phyloP scores from a whole-genome alignment of 64 coral and sea anemone genomes.

The Orbicella faveolata region DNA sequence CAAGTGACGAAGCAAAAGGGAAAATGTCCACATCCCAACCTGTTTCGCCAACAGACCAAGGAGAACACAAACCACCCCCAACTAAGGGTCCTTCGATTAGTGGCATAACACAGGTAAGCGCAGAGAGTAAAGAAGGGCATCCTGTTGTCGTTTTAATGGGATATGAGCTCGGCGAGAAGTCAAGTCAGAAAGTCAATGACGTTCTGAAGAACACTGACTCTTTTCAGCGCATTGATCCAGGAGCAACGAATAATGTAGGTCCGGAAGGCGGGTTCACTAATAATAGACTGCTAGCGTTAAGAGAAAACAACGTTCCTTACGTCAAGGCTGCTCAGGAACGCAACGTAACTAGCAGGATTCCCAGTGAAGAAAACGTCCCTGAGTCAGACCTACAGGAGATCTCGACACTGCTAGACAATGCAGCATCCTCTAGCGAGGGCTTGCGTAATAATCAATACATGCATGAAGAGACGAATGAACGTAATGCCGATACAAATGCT shows the following conservation, averaged over 20 bases:
- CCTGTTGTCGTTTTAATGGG: constrained; percentile 6
- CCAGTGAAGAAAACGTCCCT: not conserved
- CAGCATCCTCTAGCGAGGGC: not conserved
- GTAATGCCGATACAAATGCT: not conserved
- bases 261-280: not conserved
- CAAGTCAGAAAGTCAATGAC: constrained; percentile 15
- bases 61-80: not conserved
- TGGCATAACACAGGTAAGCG: constrained; percentile 29
- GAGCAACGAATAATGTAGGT: not conserved
- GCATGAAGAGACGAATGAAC: not conserved
- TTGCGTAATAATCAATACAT: not conserved
- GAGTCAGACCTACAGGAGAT: constrained; percentile 19
- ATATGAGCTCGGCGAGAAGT: constrained; percentile 15
- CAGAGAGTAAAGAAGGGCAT: not conserved
- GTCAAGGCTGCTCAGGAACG: not conserved
- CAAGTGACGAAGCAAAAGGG: not conserved
- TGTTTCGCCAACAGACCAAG: not conserved
- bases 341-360: not conserved
- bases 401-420: not conserved
- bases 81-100: not conserved
- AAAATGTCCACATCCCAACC: not conserved
- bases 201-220: not conserved
- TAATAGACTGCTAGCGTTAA: not conserved
- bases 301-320: not conserved
- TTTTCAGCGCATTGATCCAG: not conserved